Evolutionary conservation across 2,113 vertebrate species (phyloP), one percentile per base, ranked within the genome.

Genomic region (Macrotus californicus): DNA sequence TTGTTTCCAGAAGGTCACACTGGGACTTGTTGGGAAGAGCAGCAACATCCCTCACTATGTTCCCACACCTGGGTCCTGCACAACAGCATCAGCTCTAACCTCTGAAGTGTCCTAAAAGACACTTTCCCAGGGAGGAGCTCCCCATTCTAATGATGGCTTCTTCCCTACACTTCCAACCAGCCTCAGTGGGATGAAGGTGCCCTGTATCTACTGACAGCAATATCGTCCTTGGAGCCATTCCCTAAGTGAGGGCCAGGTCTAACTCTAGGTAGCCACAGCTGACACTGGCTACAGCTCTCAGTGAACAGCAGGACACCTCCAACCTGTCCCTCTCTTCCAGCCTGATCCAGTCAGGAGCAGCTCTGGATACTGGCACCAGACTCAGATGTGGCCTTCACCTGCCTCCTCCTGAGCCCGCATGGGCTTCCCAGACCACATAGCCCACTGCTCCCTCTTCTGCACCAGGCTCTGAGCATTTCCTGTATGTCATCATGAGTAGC

Each of bases 381-480:
- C 14, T 16, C 13, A 8, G 48, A 43, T 11, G 0, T 2, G 22
- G 18, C 56, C 64, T 43, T 76, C 3, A 1, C 77, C 76, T 54
- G 16, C 39, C 67, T 46, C 22, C 43, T 31, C 24, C 34, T 0
- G 11, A 79, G 54, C 21, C 54, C 16, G 3, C 2, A 0, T 5
- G 39, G 34, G 59, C 52, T 59, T 46, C 36, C 67, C n/a, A 64
- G 82, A 36, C 39, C 87, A 15, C 39, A n/a, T 0, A 8, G 29
- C 2, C 48, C 83, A 6, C 16, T 2, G 4, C 7, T 46, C 3
- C 9, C 31, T 59, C 31, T 66, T 72, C 88, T 13, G 41, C 7
- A 39, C 13, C 6, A 13, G n/a, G 15, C 81, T 69, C 43, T 11
- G 7, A 16, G 59, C 31, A 11, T 54, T 14, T 54, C 90, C 84